Conservation (phyloP, 2,113 vertebrate species). For the Aphyosemion australe region DNA sequence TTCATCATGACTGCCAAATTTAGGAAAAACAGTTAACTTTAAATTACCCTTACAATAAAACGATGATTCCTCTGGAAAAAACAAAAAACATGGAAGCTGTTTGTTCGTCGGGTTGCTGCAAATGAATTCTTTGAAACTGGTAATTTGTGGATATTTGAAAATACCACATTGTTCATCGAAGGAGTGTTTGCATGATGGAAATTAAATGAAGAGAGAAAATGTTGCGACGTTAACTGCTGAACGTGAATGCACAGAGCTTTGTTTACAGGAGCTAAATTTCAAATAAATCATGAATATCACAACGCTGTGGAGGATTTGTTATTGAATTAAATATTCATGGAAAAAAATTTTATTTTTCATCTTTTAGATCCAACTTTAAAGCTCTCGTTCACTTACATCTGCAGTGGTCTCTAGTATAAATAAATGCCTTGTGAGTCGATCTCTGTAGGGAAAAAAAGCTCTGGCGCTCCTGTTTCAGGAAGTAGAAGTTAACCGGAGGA, state of each 20-base stretch:
- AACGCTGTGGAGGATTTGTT: not conserved
- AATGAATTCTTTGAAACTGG: not conserved
- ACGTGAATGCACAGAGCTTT: not conserved
- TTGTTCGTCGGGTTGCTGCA: not conserved
- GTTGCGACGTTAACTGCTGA: not conserved
- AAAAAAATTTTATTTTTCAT: conserved; percentile 11
- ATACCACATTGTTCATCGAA: not conserved
- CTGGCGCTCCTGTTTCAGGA: too few relatives aligned
- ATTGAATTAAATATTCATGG: not conserved
- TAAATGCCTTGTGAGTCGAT: too few relatives aligned
- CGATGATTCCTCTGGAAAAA: not conserved
- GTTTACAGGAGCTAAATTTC: not conserved
- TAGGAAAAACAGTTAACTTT: not conserved
- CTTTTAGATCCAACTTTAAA: conserved; percentile 24
- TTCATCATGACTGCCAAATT: not conserved
- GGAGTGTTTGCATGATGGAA: not conserved
- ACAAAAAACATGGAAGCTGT: not conserved
- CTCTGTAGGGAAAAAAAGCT: too few relatives aligned
- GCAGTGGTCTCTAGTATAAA: too few relatives aligned
- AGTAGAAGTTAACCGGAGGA: too few relatives aligned
- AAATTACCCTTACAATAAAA: not conserved
- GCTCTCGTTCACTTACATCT: conserved; percentile 4
- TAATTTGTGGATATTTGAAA: not conserved
- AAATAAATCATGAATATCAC: not conserved
- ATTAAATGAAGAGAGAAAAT: not conserved